Evolutionary conservation across 2,113 vertebrate species (phyloP), one percentile per base, ranked within the genome.

Genomic region (Zosterops lateralis): DNA sequence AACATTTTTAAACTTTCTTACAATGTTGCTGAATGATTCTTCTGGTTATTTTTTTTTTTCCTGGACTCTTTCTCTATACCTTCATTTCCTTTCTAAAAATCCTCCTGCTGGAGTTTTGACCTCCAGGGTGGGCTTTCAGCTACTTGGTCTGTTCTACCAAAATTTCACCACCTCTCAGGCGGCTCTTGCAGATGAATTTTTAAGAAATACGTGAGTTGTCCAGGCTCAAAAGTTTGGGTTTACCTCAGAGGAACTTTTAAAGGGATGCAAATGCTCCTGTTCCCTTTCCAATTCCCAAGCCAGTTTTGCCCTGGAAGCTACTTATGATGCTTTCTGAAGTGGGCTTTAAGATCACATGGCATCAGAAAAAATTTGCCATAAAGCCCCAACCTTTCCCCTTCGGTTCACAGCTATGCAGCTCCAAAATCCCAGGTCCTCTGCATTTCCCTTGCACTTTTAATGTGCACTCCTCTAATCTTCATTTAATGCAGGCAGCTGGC

Each of bases 401-500:
- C 57, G 93, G 96, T 98, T 98, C 97, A 97, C 96, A 97, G 96
- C 96, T 94, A 95, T 96, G 96, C 94, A 96, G 85, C 77, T 92
- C 93, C 95, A 97, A 98, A 97, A 98, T 91, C 96, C 97, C 80
- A 91, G 84, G 89, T 93, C 80, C 96, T 93, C 95, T 88, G 93
- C 90, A 80, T 91, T 93, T 94, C 81, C 82, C 90, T 73, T 72
- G 66, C 95, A 92, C 95, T 96, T 97, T 79, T 94, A 89, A 83
- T 95, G 96, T 56, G 94, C 31, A 14, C 89, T 93, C 78, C 88
- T 91, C 94, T 98, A 98, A 98, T 98, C 98, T 98, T 97, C 97
- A 97, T 96, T 98, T 98, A 98, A 98, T 98, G 94, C 98, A 97
- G 97, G 97, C 97, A 98, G 97, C 98, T 98, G 98, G 98, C 98